Base-by-base conservation (phyloP, 2,888 invertebrate genomes). In the Tridacna crocea region DNA sequence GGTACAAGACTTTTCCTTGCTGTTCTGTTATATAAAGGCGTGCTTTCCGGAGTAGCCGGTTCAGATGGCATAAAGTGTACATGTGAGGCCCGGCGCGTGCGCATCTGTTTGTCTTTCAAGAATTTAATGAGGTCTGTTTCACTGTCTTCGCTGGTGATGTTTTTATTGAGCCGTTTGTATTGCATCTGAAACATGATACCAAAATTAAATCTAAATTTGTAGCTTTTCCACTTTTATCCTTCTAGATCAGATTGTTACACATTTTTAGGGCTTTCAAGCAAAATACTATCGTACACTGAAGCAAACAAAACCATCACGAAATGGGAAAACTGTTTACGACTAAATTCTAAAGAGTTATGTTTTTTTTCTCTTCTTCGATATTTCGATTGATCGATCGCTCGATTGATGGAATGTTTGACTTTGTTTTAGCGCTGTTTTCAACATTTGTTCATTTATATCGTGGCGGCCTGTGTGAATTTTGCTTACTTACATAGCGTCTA, bases 31-130 rank as follows among this genome's bases (percentile, higher is more conserved):
- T 10, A 47, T 22, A n/a, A 17, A 26, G 60, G 70, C 3, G 46
- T 68, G 13, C 47, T n/a, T 47, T 60, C 74, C 8, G 75, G 70
- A 0, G 73, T 63, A 15, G 66, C 66, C 4, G 68, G 51, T 15
- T 79, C 79, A 6, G 60, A 26, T 19, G 72, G 78, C 46, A 74
- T 75, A 76, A 79, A 85, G 17, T 86, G 72, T 12, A 84, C 87
- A 19, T 65, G 46, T 22, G 89, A 90, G 77, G 88, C 83, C 15
- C 89, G 77, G 22, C 89, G 78, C 17, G 87, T 87, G 60, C 89
- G 79, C 17, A 85, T 65, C 72, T 90, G 89, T 75, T 90, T 90
- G 70, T 89, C 88, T 81, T 87, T 88, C 24, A 90, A 78, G 63
- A 83, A 88, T 36, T 76, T 78, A 27, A 89, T n/a, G 11, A 90